Evolutionary conservation across 2,888 invertebrate species (phyloP).

Genomic region (Hedya salicella): DNA sequence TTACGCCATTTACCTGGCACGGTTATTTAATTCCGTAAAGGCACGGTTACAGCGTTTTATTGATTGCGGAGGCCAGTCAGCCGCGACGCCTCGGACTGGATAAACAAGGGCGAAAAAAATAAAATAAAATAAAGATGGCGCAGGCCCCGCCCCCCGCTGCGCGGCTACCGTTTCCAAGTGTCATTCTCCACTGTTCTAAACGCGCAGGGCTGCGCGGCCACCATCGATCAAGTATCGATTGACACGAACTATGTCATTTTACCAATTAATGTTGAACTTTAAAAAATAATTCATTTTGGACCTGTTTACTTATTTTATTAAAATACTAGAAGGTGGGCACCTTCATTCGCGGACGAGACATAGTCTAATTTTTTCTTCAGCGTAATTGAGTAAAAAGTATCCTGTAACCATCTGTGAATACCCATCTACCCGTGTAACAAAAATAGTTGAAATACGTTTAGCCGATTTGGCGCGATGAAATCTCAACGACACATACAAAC

Average conservation of each 20-base stretch:
- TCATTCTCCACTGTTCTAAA: conserved; percentile 70
- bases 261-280: background rate
- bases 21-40: conserved; percentile 78
- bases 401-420: too few species aligned
- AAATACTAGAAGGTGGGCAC: too few species aligned
- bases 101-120: conserved; percentile 80
- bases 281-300: too few species aligned
- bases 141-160: conserved; percentile 79
- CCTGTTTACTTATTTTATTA: too few species aligned
- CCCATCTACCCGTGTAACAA: too few species aligned
- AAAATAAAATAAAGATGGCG: conserved; percentile 77
- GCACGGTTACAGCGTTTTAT: conserved; percentile 79
- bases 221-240: conserved; percentile 53
- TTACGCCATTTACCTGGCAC: conserved; percentile 32
- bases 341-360: too few species aligned
- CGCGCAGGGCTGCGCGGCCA: conserved; percentile 45
- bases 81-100: conserved; percentile 76
- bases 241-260: conserved; percentile 7
- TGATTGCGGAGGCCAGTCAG: conserved; percentile 79
- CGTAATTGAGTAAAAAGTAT: too few species aligned
- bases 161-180: conserved; percentile 81
- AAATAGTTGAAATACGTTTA: too few species aligned
- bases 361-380: too few species aligned
- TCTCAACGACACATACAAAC: too few species aligned
- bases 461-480: too few species aligned